phyloP scores from a whole-genome alignment of 2,113 vertebrate genomes.

The Platanista minor region DNA sequence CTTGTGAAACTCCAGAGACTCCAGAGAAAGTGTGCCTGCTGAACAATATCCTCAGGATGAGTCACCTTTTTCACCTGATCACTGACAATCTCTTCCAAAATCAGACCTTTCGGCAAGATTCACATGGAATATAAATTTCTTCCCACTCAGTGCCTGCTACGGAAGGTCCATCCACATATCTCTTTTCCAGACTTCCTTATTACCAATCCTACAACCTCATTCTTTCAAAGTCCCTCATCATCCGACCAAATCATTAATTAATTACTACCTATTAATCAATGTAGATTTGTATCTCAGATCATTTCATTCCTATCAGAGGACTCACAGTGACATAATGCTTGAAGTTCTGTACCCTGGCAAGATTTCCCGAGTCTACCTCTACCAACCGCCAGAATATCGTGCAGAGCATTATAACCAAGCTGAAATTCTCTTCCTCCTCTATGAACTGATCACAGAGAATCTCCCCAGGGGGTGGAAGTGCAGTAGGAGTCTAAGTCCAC shows the following conservation, averaged over 20 bases:
- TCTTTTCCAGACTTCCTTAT: background rate
- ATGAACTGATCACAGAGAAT: background rate
- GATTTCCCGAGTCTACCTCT: background rate
- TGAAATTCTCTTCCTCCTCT: background rate
- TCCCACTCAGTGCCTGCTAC: background rate
- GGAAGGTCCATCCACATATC: background rate
- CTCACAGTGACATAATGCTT: background rate
- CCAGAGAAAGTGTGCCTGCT: background rate
- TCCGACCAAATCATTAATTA: background rate
- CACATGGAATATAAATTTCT: background rate
- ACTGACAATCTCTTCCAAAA: background rate
- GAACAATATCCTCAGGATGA: background rate
- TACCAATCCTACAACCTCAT: background rate
- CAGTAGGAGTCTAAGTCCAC: background rate
- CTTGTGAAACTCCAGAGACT: background rate
- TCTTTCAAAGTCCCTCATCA: background rate
- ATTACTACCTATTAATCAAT: background rate
- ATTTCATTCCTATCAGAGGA: background rate
- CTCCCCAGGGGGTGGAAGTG: background rate
- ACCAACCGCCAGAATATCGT: background rate
- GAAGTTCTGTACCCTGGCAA: background rate
- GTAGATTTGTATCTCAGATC: background rate
- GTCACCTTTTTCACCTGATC: background rate
- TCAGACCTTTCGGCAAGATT: background rate
- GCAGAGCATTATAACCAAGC: background rate